Evolutionary conservation across 2,113 vertebrate species (phyloP).

Genomic region (Xiphophorus hellerii): DNA sequence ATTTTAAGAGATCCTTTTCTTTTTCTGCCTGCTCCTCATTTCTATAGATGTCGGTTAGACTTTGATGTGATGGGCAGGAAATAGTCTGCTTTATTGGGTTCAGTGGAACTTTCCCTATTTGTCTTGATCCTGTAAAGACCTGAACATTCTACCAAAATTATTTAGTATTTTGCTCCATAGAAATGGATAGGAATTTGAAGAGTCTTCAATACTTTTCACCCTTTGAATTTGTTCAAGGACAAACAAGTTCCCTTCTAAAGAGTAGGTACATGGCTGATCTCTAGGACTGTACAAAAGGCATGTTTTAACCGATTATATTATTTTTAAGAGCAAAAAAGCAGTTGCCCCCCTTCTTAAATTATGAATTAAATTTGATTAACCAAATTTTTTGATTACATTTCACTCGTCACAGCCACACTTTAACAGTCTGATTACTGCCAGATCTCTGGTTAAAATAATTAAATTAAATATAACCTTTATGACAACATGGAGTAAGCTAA

Average conservation of each 20-base stretch:
- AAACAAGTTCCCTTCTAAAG: conserved; percentile 55
- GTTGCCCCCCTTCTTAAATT: neutral
- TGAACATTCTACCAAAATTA: conserved; percentile 65
- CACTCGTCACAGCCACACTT: no score
- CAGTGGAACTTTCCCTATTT: conserved; percentile 71
- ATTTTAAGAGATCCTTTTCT: conserved; percentile 53
- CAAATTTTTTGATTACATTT: no score
- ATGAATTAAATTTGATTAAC: no score
- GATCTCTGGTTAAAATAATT: no score
- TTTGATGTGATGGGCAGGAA: conserved; percentile 77
- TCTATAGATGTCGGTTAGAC: conserved; percentile 46
- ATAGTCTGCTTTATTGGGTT: conserved; percentile 77
- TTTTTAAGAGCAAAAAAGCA: neutral
- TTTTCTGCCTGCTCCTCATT: conserved; percentile 37
- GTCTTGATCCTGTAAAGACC: conserved; percentile 64
- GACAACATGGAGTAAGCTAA: no score
- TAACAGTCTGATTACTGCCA: no score
- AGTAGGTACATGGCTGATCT: conserved; percentile 37
- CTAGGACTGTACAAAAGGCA: conserved; percentile 15
- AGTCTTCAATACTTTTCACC: conserved; percentile 69
- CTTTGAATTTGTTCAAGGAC: conserved; percentile 51
- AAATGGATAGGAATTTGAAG: conserved; percentile 56
- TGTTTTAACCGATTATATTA: neutral
- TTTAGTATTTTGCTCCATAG: conserved; percentile 64
- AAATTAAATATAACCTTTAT: no score